Evolutionary conservation across 2,888 invertebrate genomes (phyloP).

Genomic region (Monopis laevigella): DNA sequence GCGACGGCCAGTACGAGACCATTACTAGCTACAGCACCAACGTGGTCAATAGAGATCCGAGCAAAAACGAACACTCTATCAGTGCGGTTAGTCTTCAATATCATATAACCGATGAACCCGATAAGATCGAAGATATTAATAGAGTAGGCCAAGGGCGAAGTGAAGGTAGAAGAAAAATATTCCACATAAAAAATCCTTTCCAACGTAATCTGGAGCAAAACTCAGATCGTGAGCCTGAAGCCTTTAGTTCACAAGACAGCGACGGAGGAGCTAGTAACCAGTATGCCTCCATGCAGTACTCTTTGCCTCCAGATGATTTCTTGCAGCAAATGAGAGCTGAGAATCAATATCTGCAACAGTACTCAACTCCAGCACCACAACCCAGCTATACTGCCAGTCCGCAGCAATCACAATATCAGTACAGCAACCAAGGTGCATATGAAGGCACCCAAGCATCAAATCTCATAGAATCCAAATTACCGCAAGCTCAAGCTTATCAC

Average conservation of each 20-base stretch:
- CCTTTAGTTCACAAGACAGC: constrained; percentile 35
- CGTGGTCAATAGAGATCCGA: constrained; percentile 38
- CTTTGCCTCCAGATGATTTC: constrained; percentile 58
- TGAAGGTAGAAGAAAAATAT: constrained; percentile 34
- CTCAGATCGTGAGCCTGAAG: constrained; percentile 21
- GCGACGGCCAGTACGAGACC: constrained; percentile 38
- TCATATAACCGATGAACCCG: constrained; percentile 38
- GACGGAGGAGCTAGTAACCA: constrained; percentile 57
- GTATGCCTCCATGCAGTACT: constrained; percentile 56
- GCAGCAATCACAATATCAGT: constrained; percentile 49
- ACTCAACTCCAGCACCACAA: constrained; percentile 42
- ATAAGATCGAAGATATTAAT: constrained; percentile 37
- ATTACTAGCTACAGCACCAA: constrained; percentile 41
- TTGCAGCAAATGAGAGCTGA: constrained; percentile 52
- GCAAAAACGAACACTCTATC: constrained; percentile 32
- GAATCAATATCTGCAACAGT: constrained; percentile 37
- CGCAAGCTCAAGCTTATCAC: constrained; percentile 33
- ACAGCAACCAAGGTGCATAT: constrained; percentile 34
- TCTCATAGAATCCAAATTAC: constrained; percentile 39
- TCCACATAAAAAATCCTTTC: constrained; percentile 55
- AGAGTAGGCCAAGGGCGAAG: constrained; percentile 35
- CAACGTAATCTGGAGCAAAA: constrained; percentile 39
- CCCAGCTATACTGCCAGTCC: constrained; percentile 51
- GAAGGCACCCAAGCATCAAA: constrained; percentile 39
- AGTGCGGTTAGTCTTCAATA: constrained; percentile 42